These are phyloP conservation scores for Pteronotus mesoamericanus DNA, from an alignment of 2,797 vertebrate genomes.

Conservation along the genomic window DNA sequence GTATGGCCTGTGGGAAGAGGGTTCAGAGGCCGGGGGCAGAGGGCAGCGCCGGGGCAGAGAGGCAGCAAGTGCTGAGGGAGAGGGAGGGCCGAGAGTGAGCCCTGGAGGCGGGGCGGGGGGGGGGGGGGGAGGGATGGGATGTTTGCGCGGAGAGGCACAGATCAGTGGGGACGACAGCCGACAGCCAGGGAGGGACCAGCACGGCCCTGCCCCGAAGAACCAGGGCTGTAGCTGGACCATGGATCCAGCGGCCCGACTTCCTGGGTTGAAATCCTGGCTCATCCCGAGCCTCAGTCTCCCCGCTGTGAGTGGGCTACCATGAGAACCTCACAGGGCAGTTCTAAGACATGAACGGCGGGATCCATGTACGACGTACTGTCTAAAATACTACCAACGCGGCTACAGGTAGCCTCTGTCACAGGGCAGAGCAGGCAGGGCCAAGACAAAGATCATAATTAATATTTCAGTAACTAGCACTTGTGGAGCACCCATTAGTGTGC, in stretches of 20 bases:
- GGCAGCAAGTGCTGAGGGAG: background rate
- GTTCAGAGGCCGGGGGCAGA: background rate
- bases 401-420: background rate
- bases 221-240: no score
- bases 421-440: background rate
- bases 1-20: background rate
- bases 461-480: background rate
- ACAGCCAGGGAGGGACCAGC: background rate
- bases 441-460: background rate
- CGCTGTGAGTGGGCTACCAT: background rate
- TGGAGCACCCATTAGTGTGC: background rate
- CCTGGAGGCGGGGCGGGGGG: background rate
- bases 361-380: background rate
- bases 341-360: background rate
- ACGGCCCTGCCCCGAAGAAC: background rate
- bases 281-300: background rate
- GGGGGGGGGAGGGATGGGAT: background rate
- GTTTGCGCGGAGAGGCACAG: background rate
- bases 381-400: no score
- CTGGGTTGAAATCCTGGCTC: background rate
- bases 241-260: background rate
- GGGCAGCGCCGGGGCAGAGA: background rate
- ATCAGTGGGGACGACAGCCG: background rate
- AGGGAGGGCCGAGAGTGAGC: background rate
- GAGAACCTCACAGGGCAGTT: background rate